Evolutionary conservation across 2,113 vertebrate genomes (phyloP), one percentile per base, ranked within the genome.

Genomic region (Callionymus lyra): DNA sequence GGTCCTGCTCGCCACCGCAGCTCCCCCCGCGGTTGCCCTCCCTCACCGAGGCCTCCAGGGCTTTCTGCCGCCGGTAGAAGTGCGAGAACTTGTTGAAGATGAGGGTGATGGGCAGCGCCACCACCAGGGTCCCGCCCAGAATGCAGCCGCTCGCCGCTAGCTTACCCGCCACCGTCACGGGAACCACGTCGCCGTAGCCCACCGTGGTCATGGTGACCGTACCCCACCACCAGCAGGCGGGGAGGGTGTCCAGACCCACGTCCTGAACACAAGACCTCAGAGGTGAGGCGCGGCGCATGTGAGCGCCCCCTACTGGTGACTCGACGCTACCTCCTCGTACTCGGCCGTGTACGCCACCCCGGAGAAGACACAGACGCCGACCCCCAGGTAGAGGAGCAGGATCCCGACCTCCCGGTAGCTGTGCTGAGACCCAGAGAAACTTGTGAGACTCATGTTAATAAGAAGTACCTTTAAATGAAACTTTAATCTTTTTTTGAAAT

Each of bases 201-300:
- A 98, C 95, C 0, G 95, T 98, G 45, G 95, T 98, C 93, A 98
- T 98, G 85, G 91, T 96, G 49, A 98, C 95, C 0, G 91, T 98
- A n/a, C 94, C 95, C 95, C 95, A 98, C 95, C 95, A 98, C 94
- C 93, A 98, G 84, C 94, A 97, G 3, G 92, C 93, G 0, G 95
- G 95, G 77, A 98, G 95, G 57, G 93, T 98, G 82, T 96, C 89
- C 2, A 97, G 89, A 35, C 94, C 93, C 0, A 86, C 89, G 0
- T 90, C 87, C 79, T 82, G 51, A 3, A 44, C n/a, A 42, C 16
- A 38, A 16, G 6, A 6, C 10, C 2, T 10, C 9, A 38, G 10
- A 1, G 9, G 34, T 14, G n/a, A 36, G 2, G 34, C 9, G 34
- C 34, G 15, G 34, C 34, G 15, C 12, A 36, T 38, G 2, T 10